Conservation (phyloP, 2,113 vertebrate species). For the Malurus cyaneus region DNA sequence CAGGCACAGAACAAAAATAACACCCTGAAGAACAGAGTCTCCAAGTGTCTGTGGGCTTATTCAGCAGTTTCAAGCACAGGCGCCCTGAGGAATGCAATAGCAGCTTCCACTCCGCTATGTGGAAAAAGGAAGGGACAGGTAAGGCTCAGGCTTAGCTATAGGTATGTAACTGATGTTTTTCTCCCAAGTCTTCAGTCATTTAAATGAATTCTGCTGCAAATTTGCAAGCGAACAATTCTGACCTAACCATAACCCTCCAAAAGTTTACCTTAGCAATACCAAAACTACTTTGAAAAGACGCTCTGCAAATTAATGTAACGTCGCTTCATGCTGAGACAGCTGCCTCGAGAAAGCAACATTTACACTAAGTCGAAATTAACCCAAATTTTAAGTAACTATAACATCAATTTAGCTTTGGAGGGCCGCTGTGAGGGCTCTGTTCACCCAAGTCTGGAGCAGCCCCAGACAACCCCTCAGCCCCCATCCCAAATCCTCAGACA, state of each 20-base stretch:
- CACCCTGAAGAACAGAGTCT: neutral
- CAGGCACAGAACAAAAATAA: accelerated
- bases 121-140: neutral
- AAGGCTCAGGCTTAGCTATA: neutral
- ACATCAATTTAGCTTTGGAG: neutral
- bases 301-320: neutral
- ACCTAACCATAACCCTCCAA: neutral
- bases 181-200: neutral
- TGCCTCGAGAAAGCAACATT: neutral
- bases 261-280: neutral
- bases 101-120: neutral
- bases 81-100: neutral
- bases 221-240: accelerated
- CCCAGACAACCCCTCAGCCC: neutral
- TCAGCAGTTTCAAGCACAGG: neutral
- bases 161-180: neutral
- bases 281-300: neutral
- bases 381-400: neutral
- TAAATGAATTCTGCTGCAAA: neutral
- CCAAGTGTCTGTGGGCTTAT: neutral
- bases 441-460: neutral
- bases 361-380: neutral
- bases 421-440: accelerated
- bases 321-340: neutral
- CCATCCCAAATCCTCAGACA: neutral